Base-by-base conservation (phyloP, 2,888 invertebrate genomes). In the Nymphalis urticae region DNA sequence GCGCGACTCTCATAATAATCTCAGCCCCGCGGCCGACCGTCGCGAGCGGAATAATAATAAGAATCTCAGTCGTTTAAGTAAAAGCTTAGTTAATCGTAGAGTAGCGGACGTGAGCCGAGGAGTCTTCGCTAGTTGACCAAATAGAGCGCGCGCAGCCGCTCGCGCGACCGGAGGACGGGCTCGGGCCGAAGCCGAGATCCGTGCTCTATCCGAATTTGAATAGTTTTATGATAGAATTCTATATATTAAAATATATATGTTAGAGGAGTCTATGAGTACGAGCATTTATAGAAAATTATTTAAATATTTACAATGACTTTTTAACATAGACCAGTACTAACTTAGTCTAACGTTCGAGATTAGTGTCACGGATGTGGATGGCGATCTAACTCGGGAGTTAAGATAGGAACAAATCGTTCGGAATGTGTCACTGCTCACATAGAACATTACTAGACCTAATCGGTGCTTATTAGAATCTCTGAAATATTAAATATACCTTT, bases 21-120 rank as follows among this genome's bases (percentile, higher is more conserved):
- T 56, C 54, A 56, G 54, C 32, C 8, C 50, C n/a, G 17, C 50
- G 19, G 69, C 61, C 66, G 62, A 72, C 60, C 19, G 63, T 10
- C 66, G 64, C 67, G n/a, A n/a, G 19, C 53, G 53, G 24, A 53
- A 21, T 63, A 59, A 50, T 68, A 64, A 61, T 64, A 62, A 83
- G 88, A 88, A 88, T 88, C 88, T 88, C 88, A 88, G 76, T 88
- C 82, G 82, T 77, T 51, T 66, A 69, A 69, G n/a, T n/a, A n/a
- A n/a, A n/a, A n/a, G 71, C 62, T 75, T 69, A 68, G 69, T 68
- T 68, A 72, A 62, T 64, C 61, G 62, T 63, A 63, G 60, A 48
- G 58, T 47, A 48, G 69, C 66, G 67, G 32, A 36, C 17, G 32
- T 9, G n/a, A 32, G 56, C 36, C 56, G 58, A 27, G 27, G 56